These are phyloP conservation scores for Saguinus midas DNA, from an alignment of 2,113 vertebrate genomes.

Conservation along the genomic window DNA sequence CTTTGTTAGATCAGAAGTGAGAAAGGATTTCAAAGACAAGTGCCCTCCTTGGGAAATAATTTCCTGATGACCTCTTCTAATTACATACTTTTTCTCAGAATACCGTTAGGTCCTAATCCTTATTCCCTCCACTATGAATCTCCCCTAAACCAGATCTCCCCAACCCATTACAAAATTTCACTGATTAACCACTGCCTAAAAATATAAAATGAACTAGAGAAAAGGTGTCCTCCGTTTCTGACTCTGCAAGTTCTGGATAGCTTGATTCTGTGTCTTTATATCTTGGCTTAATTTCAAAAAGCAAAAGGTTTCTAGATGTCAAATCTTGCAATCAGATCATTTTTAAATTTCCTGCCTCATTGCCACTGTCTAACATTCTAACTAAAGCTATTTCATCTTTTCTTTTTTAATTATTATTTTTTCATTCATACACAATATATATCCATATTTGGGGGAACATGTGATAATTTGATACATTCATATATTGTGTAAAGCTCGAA, in stretches of 20 bases:
- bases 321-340: background rate
- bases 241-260: background rate
- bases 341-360: background rate
- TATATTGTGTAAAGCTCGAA: background rate
- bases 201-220: background rate
- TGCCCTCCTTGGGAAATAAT: conserved; percentile 71
- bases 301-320: background rate
- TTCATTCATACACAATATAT: background rate
- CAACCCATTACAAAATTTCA: background rate
- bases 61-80: conserved; percentile 73
- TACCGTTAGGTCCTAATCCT: conserved; percentile 46
- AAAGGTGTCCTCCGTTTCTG: background rate
- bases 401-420: background rate
- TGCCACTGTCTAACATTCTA: background rate
- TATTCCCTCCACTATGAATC: background rate
- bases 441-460: background rate
- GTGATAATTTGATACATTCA: background rate
- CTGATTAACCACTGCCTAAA: background rate
- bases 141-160: background rate
- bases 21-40: conserved; percentile 77
- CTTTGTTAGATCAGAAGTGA: conserved; percentile 73
- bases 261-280: background rate
- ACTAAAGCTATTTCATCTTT: background rate
- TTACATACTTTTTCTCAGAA: conserved; percentile 74
- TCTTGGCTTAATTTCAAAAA: background rate